phyloP scores from a whole-genome alignment of 2,113 vertebrate species.

The Pygoscelis antarcticus region DNA sequence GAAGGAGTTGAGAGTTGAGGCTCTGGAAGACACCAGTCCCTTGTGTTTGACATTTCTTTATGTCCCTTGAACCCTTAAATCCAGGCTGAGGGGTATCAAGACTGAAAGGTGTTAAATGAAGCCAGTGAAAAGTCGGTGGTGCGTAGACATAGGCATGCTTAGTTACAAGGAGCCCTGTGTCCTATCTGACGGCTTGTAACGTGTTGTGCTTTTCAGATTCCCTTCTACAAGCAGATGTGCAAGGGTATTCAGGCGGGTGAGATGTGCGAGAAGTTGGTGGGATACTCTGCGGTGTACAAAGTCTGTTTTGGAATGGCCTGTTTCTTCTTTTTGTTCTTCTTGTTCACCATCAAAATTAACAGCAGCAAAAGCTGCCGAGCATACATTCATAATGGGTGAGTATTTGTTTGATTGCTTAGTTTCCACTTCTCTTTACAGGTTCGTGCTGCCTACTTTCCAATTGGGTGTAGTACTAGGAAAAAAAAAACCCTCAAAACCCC shows the following conservation, averaged over 20 bases:
- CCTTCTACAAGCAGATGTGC: slow-evolving; percentile 86
- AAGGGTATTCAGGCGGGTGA: slow-evolving; percentile 85
- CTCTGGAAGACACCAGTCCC: background rate
- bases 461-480: background rate
- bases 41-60: background rate
- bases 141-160: accelerated
- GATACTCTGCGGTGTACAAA: slow-evolving; percentile 94
- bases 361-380: slow-evolving; percentile 90
- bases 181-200: background rate
- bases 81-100: background rate
- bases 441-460: background rate
- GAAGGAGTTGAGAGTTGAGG: background rate
- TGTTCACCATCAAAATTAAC: slow-evolving; percentile 87
- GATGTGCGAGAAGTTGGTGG: slow-evolving; percentile 88
- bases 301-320: slow-evolving; percentile 97
- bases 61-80: background rate
- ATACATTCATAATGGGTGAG: slow-evolving; percentile 93
- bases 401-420: background rate
- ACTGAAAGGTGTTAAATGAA: background rate
- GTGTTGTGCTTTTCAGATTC: slow-evolving; percentile 78
- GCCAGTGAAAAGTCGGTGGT: background rate
- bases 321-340: slow-evolving; percentile 90
- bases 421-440: background rate
- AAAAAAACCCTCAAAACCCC: background rate
- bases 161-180: background rate